A percentile compares a stretch with the other conserved stretches of the same genome.
phyloP scores from a whole-genome alignment of 2,113 vertebrate species.

The Prietella phreatophila region DNA sequence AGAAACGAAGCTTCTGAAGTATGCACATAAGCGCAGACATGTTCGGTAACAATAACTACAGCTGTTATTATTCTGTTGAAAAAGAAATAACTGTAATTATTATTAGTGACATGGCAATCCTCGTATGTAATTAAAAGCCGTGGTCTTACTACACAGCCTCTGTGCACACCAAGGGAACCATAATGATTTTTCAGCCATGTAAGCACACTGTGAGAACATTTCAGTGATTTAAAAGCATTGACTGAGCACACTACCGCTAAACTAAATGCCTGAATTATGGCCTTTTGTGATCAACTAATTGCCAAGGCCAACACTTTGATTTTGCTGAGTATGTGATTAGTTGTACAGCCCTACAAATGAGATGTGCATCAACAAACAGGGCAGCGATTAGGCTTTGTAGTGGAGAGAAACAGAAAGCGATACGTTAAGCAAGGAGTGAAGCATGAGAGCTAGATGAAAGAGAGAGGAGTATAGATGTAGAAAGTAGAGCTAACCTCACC shows the following conservation, averaged over 20 bases:
- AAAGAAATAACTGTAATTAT: conserved; percentile 13
- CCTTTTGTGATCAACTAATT: conserved; percentile 26
- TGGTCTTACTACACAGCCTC: not conserved
- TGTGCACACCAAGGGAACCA: not conserved
- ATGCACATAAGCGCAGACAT: not conserved
- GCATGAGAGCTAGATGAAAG: conserved; percentile 18
- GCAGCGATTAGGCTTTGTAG: conserved; percentile 17
- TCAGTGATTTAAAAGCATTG: conserved; percentile 5
- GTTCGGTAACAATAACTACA: not conserved
- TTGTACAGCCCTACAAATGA: conserved; percentile 25
- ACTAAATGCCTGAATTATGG: conserved; percentile 18
- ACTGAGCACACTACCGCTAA: not conserved
- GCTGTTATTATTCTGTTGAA: conserved; percentile 4
- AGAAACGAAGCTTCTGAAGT: not conserved
- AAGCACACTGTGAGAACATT: not conserved
- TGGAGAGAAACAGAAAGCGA: not conserved
- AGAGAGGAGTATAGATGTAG: not conserved
- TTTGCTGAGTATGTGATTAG: conserved; percentile 21
- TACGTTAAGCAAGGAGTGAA: conserved; percentile 6
- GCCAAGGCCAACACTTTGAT: not conserved
- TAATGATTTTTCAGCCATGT: not conserved
- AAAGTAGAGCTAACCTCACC: conserved; percentile 19
- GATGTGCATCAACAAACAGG: conserved; percentile 36
- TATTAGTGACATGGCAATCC: not conserved
- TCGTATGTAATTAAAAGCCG: not conserved